Evolutionary conservation across 64 coral and sea anemone species (phyloP).

Genomic region (Astreopora myriophthalma): DNA sequence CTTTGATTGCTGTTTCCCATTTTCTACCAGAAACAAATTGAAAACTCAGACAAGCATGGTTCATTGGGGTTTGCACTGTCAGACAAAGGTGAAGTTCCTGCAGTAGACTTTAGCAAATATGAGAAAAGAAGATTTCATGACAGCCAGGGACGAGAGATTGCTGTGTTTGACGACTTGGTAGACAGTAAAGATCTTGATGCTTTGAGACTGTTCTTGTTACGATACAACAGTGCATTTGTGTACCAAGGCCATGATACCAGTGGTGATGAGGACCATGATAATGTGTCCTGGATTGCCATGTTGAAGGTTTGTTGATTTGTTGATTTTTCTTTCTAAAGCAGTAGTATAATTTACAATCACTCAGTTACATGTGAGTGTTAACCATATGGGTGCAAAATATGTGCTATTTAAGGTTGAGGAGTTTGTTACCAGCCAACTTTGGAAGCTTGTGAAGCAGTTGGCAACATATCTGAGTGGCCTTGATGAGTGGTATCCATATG

Average conservation of each 20-base stretch:
- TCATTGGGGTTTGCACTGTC: constrained; percentile 65
- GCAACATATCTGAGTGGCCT: constrained; percentile 76
- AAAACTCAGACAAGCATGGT: constrained; percentile 20
- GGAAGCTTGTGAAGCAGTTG: constrained; percentile 77
- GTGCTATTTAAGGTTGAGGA: constrained; percentile 42
- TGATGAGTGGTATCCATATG: constrained; percentile 90
- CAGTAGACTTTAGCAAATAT: constrained; percentile 44
- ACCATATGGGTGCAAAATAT: no score
- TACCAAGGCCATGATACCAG: constrained; percentile 72
- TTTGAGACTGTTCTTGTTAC: constrained; percentile 74
- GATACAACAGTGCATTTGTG: constrained; percentile 72
- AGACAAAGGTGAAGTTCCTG: constrained; percentile 53
- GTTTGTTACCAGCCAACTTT: constrained; percentile 80
- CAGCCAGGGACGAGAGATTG: constrained; percentile 76
- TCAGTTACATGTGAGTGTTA: no score
- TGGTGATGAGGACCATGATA: constrained; percentile 82
- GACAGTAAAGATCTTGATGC: constrained; percentile 71
- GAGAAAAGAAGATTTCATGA: constrained; percentile 81
- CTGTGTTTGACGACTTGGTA: constrained; percentile 90
- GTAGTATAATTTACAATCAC: background rate
- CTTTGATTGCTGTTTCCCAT: background rate
- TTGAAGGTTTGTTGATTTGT: constrained; percentile 52
- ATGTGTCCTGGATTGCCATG: constrained; percentile 86
- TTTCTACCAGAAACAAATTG: constrained; percentile 43
- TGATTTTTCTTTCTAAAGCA: background rate